Evolutionary conservation across 2,888 invertebrate species (phyloP).

Genomic region (Polymixis lichenea): DNA sequence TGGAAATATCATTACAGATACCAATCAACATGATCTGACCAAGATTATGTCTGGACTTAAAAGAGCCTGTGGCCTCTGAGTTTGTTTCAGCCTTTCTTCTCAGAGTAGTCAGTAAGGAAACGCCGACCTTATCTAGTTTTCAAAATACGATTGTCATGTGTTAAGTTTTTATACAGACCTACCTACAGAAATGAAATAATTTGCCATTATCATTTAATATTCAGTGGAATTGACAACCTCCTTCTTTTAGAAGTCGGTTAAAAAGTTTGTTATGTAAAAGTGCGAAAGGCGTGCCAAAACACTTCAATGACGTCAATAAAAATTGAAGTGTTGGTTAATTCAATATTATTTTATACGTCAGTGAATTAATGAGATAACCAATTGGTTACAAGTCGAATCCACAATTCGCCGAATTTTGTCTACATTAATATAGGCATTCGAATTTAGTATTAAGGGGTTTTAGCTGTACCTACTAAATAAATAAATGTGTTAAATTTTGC

Average conservation of each 20-base stretch:
- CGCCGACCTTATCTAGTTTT: too few relatives aligned
- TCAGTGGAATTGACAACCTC: not conserved
- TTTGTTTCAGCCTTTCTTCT: too few relatives aligned
- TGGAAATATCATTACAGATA: too few relatives aligned
- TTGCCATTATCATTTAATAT: not conserved
- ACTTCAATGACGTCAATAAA: not conserved
- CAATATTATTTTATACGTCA: constrained; percentile 6
- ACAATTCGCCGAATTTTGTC: constrained; percentile 17
- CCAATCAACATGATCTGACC: too few relatives aligned
- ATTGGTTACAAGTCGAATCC: constrained; percentile 10
- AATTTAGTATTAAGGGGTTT: not conserved
- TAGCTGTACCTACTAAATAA: not conserved
- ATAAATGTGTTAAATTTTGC: not conserved
- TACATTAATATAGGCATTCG: not conserved
- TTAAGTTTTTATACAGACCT: too few relatives aligned
- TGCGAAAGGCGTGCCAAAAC: not conserved
- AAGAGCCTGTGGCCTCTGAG: too few relatives aligned
- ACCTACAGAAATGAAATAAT: too few relatives aligned
- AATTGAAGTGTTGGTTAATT: not conserved
- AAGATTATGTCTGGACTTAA: too few relatives aligned
- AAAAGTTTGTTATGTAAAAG: not conserved
- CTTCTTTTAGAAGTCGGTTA: not conserved
- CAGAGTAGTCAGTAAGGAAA: too few relatives aligned
- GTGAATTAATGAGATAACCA: not conserved
- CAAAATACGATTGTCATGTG: too few relatives aligned